A percentile compares a stretch with the other conserved stretches of the same genome.
Evolutionary conservation across 2,888 invertebrate genomes (phyloP).

Genomic region (Yponomeuta sedellus): DNA sequence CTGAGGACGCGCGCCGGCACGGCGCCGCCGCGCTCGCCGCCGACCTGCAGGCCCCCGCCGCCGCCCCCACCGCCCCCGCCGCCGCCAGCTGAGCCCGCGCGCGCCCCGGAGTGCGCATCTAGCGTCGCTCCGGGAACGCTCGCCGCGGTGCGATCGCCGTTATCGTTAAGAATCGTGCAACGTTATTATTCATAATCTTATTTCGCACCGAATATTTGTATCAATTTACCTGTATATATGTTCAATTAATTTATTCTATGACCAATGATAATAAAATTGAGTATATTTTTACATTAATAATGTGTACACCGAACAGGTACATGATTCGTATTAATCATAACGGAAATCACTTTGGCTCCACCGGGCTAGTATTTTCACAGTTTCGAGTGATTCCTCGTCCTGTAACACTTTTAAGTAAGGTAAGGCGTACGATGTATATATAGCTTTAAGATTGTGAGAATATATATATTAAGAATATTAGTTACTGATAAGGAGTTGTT

Average conservation of each 20-base stretch:
- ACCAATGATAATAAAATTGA: background rate
- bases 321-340: no score
- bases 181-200: background rate
- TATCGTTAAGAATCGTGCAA: background rate
- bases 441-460: background rate
- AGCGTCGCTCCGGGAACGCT: constrained; percentile 10
- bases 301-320: background rate
- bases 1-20: constrained; percentile 35
- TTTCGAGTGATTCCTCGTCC: no score
- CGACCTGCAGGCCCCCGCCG: constrained; percentile 16
- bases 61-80: constrained; percentile 6
- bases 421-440: background rate
- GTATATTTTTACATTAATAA: background rate
- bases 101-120: constrained; percentile 4
- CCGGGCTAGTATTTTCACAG: no score
- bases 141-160: background rate
- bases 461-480: background rate
- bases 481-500: background rate
- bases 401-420: no score
- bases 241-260: background rate
- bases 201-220: background rate
- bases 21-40: constrained; percentile 30
- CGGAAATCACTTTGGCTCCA: no score
- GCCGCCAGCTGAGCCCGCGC: constrained; percentile 2
- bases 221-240: background rate